A percentile compares a stretch with the other conserved stretches of the same genome.
Evolutionary conservation across 2,888 invertebrate genomes (phyloP).

Genomic region (Xestia rhomboidea): DNA sequence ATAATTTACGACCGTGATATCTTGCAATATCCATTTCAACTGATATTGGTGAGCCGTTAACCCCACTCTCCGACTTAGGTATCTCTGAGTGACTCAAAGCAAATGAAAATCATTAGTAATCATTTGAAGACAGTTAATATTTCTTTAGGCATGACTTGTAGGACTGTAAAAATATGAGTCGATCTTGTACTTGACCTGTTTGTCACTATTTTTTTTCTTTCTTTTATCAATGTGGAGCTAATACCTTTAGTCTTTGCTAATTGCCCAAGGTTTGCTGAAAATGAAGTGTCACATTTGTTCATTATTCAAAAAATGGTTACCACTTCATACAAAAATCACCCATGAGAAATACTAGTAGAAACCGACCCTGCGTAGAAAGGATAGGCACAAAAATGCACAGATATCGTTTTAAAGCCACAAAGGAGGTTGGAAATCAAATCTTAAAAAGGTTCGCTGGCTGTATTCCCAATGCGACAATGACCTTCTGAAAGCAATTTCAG

Average conservation of each 20-base stretch:
- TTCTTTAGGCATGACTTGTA: background rate
- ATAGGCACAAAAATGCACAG: background rate
- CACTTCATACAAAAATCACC: background rate
- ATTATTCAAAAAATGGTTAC: slow-evolving; percentile 6
- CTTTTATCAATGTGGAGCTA: slow-evolving; percentile 45
- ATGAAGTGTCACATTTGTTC: slow-evolving; percentile 20
- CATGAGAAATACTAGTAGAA: background rate
- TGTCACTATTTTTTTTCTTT: slow-evolving; percentile 24
- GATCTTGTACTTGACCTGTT: slow-evolving; percentile 51
- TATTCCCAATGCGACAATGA: background rate
- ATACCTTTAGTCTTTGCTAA: slow-evolving; percentile 30
- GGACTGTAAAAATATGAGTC: background rate
- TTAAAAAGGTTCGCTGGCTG: background rate
- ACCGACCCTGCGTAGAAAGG: background rate
- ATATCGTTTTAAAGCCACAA: background rate
- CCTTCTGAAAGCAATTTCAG: background rate
- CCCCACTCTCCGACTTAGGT: background rate
- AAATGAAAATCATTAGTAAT: slow-evolving; percentile 18
- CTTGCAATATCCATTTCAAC: background rate
- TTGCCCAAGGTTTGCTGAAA: slow-evolving; percentile 30
- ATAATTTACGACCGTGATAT: background rate
- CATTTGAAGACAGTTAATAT: background rate
- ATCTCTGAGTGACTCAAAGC: slow-evolving; percentile 22
- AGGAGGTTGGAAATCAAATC: too few relatives aligned
- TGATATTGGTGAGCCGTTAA: background rate